Conservation (phyloP, 2,888 invertebrate genomes). For the Archips crataeganus region DNA sequence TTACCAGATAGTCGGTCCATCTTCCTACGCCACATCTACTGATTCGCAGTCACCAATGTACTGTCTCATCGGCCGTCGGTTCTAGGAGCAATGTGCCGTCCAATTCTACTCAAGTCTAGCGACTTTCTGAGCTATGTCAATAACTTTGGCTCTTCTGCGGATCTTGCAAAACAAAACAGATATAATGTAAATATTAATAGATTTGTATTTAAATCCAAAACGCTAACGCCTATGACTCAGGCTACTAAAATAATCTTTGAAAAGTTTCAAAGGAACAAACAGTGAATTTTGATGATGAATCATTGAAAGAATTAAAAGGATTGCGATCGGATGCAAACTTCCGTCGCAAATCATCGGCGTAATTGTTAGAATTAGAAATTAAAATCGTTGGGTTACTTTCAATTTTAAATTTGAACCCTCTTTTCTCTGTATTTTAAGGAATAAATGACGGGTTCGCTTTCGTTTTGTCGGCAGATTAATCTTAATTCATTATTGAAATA, state of each 20-base stretch:
- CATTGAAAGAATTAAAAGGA: constrained; percentile 74
- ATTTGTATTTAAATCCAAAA: background rate
- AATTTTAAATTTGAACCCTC: constrained; percentile 50
- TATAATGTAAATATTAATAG: background rate
- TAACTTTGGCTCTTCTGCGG: too few species aligned
- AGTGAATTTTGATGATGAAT: constrained; percentile 76
- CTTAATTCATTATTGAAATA: background rate
- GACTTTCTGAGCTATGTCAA: too few species aligned
- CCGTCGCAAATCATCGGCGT: constrained; percentile 52
- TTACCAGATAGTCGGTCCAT: too few species aligned
- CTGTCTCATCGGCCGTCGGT: too few species aligned
- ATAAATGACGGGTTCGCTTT: constrained; percentile 22
- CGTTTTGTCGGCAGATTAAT: constrained; percentile 10
- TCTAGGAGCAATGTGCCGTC: too few species aligned
- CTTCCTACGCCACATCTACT: too few species aligned
- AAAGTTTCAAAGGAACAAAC: constrained; percentile 68
- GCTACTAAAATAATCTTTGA: constrained; percentile 35
- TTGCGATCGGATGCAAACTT: constrained; percentile 61
- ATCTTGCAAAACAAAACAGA: too few species aligned
- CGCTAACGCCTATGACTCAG: constrained; percentile 46
- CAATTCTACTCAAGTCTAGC: too few species aligned
- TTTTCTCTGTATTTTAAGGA: constrained; percentile 35
- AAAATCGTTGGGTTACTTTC: constrained; percentile 42
- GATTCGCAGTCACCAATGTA: too few species aligned
- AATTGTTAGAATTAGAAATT: constrained; percentile 50